Percentiles rank a stretch among this genome's conserved stretches.
phyloP scores from a whole-genome alignment of 2,113 vertebrate genomes.

The Onychorhynchus coronatus region DNA sequence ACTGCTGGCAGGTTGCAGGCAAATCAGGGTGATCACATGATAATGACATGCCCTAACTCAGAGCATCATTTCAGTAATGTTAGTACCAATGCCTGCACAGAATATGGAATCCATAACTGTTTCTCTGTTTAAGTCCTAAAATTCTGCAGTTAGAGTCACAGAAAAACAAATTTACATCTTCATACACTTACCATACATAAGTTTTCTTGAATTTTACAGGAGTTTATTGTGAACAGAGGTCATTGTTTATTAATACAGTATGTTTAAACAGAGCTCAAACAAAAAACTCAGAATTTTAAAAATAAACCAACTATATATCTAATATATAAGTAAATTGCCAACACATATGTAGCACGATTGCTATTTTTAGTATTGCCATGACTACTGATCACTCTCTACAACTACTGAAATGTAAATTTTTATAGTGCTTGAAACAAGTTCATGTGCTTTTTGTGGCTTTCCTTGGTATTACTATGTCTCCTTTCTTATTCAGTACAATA shows the following conservation, averaged over 20 bases:
- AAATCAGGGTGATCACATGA: fast-evolving
- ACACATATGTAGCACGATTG: not conserved
- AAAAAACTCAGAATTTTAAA: not conserved
- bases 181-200: not conserved
- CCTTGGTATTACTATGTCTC: not conserved
- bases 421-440: not conserved
- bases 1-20: not conserved
- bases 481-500: not conserved
- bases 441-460: not conserved
- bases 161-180: not conserved
- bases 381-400: not conserved
- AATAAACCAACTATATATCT: not conserved
- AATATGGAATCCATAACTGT: not conserved
- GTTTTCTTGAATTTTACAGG: not conserved
- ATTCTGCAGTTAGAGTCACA: not conserved
- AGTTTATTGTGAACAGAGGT: not conserved
- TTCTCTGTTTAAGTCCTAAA: not conserved
- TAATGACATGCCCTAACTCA: not conserved
- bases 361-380: not conserved
- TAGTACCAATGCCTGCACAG: not conserved
- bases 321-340: not conserved
- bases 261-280: not conserved
- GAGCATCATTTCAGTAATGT: not conserved
- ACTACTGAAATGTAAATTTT: not conserved
- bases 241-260: not conserved